These are phyloP conservation scores for Actinostola sp. DNA, from an alignment of 92 coral and sea anemone species.

Conservation along the genomic window DNA sequence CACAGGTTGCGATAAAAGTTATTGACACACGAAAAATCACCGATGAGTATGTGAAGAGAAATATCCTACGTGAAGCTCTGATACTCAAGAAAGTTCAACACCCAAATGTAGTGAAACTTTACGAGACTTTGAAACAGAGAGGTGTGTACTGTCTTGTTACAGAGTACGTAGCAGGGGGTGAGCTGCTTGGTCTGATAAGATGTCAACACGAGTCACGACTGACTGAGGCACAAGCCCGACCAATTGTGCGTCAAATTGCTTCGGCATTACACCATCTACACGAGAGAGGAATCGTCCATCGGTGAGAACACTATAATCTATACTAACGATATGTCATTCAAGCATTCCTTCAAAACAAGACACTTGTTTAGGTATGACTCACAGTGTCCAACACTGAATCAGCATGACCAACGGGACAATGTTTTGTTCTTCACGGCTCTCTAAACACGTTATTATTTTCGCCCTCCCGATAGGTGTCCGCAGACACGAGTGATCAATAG, in stretches of 20 bases:
- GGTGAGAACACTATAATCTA: constrained; percentile 59
- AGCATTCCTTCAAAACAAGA: too few species aligned
- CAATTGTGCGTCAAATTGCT: constrained; percentile 85
- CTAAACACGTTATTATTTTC: constrained; percentile 7
- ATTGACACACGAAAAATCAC: constrained; percentile 84
- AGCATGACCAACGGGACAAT: neutral
- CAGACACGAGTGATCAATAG: constrained; percentile 7
- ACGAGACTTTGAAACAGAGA: constrained; percentile 84
- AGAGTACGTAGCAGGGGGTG: constrained; percentile 96
- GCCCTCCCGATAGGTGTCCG: neutral
- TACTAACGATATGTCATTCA: neutral
- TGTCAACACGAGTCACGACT: constrained; percentile 75
- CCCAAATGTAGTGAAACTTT: constrained; percentile 85
- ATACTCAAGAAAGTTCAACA: constrained; percentile 81
- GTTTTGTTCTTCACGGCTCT: neutral
- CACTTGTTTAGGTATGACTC: too few species aligned
- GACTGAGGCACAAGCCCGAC: constrained; percentile 89
- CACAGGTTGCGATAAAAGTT: constrained; percentile 93
- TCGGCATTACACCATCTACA: constrained; percentile 94
- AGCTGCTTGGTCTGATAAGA: constrained; percentile 71
- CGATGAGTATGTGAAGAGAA: constrained; percentile 74
- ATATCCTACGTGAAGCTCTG: constrained; percentile 83
- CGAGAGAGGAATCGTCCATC: constrained; percentile 86
- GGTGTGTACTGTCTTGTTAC: constrained; percentile 79
- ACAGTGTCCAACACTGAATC: too few species aligned